Evolutionary conservation across 1,140 invertebrate genomes (phyloP), one percentile per base, ranked within the genome.

Genomic region (Nasonia vitripennis): DNA sequence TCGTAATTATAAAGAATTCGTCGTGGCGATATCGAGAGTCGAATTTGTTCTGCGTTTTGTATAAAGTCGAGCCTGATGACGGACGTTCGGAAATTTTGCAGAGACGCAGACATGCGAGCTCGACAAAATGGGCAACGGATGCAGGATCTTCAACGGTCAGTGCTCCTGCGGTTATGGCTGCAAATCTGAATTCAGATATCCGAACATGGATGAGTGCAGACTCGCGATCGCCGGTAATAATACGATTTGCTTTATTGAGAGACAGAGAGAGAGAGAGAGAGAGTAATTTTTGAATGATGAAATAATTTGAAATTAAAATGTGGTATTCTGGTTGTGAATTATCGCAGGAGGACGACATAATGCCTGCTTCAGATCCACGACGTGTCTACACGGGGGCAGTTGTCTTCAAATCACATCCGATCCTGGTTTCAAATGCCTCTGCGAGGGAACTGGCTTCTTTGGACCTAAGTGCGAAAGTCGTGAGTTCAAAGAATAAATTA

Each of bases 381-480:
- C 95, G 11, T 96, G 96, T 88, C 55, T 94, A 78, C 94, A 96
- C 87, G 92, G 93, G 41, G 96, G 96, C 2, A 94, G 94, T 0
- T 97, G 96, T 89, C 95, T 95, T 71, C 96, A 97, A 92, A 95
- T 96, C 37, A 94, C 94, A 2, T 94, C 94, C 83, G 93, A 94
- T 14, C 95, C 95, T 9, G 95, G 95, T 51, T 97, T 94, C 89
- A 94, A 95, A 90, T 97, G 96, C 90, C 93, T 95, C 87, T 97
- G 96, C 90, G 95, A 96, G 89, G 95, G 96, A 81, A 96, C 96
- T 70, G 96, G 96, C 75, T 96, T 93, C 89, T 96, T 95, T 90
- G 96, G 96, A 31, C 91, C 92, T 79, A 93, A 95, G 87, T 97
- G 96, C 91, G 94, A 96, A 88, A 94, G 93, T 94, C 92, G 95